Evolutionary conservation across 1,140 invertebrate genomes (phyloP), one percentile per base, ranked within the genome.

Genomic region (Delia radicum): DNA sequence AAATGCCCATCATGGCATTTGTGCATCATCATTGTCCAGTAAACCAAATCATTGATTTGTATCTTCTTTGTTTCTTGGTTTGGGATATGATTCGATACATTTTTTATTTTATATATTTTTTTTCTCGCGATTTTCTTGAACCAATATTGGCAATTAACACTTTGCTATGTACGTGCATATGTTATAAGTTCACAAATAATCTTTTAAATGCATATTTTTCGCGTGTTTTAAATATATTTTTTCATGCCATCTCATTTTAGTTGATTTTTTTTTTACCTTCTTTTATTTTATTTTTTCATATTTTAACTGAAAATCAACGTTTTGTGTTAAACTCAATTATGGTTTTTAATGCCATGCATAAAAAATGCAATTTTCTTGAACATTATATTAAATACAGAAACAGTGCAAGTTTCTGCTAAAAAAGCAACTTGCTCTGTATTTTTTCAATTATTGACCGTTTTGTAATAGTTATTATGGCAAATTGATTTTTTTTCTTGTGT

Each of bases 81-180:
- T 37, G 1, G n/a, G n/a, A n/a, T n/a, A n/a, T n/a, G n/a, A n/a
- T n/a, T n/a, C n/a, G n/a, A n/a, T n/a, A n/a, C n/a, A n/a, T n/a
- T n/a, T n/a, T n/a, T n/a, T n/a, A n/a, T n/a, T n/a, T n/a, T n/a
- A n/a, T n/a, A n/a, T 12, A 10, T 37, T 37, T 37, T 37, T 37
- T 37, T 37, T 1, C 13, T 2, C 1, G 1, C 48, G 7, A 24
- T 55, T 10, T 24, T 3, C 2, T 55, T 42, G 28, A 65, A 65
- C 27, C 62, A 65, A 65, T 65, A 65, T 65, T 69, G 65, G 65
- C 65, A 69, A 69, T 69, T 69, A 69, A 69, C 65, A 69, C 65
- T 69, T 69, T 37, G 29, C 24, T 65, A 12, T 10, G 27, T 69
- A 69, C 65, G 65, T 69, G 65, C 65, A 69, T 31, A 69, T 69